These are phyloP conservation scores for Rhorus exstirpatorius DNA, from an alignment of 2,888 invertebrate genomes.

Conservation along the genomic window DNA sequence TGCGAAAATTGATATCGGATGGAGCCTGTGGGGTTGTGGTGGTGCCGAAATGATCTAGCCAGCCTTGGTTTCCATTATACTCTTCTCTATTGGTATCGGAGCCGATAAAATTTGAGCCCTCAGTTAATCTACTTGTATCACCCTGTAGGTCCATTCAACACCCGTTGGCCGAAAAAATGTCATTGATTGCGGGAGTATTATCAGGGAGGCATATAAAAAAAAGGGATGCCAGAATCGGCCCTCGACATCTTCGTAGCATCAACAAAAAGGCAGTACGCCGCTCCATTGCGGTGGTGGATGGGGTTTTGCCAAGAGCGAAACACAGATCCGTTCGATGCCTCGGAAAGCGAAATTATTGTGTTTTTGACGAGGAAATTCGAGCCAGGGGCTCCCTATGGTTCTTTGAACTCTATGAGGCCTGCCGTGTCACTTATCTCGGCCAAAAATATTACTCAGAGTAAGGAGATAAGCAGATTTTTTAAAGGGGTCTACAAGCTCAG, in stretches of 20 bases:
- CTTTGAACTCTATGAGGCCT: conserved; percentile 64
- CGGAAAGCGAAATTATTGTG: not conserved
- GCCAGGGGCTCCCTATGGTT: conserved; percentile 60
- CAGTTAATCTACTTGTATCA: not conserved
- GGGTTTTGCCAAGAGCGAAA: conserved; percentile 50
- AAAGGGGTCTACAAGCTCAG: conserved; percentile 57
- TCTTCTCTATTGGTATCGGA: not conserved
- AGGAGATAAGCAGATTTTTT: conserved; percentile 51
- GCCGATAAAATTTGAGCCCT: conserved; percentile 8
- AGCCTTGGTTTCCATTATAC: conserved; percentile 43
- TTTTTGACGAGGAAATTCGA: conserved; percentile 51
- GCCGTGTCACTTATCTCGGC: conserved; percentile 55
- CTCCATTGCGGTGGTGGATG: conserved; percentile 66
- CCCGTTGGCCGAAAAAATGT: conserved; percentile 90
- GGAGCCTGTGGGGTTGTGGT: conserved; percentile 53
- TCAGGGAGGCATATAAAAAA: conserved; percentile 15
- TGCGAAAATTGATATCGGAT: conserved; percentile 60
- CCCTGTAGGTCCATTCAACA: conserved; percentile 37
- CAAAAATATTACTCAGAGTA: conserved; percentile 34
- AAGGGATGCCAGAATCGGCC: conserved; percentile 24
- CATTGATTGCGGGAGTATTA: conserved; percentile 88
- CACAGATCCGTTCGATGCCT: not conserved
- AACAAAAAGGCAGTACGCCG: conserved; percentile 68
- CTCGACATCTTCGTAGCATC: conserved; percentile 52
- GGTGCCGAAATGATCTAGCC: conserved; percentile 53